Evolutionary conservation across 2,888 invertebrate species (phyloP), one percentile per base, ranked within the genome.

Genomic region (Rhamphomyia laevipes): DNA sequence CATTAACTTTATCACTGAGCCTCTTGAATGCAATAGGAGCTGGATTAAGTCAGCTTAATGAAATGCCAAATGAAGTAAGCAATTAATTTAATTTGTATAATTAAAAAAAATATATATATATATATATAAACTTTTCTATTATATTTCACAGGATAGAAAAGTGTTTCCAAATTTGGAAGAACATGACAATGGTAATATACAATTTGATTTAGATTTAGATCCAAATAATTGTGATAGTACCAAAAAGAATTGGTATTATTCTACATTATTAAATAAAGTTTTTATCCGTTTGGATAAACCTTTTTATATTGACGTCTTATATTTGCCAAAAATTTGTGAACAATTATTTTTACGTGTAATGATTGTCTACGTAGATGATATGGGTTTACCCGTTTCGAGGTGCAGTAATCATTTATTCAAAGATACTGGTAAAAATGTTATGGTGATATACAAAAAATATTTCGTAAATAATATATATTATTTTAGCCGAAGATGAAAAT

Each of bases 291-390:
- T 77, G 63, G 71, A 73, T 27, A 75, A 77, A 49, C 75, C 76
- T 1, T 74, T 84, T 51, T 80, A 83, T 1, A 67, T 86, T 1
- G 71, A 77, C 46, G 79, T 81, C 57, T 73, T 73, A 52, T 18
- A 40, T 18, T 13, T 18, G 12, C 63, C 60, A 0, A 56, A 57
- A 7, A 18, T 18, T 21, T 9, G 3, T 16, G 40, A 40, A 2
- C 23, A 27, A 13, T 18, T 40, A 18, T 68, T 63, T 40, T 63
- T 71, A 2, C 74, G 84, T 2, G 76, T 78, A 0, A 77, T 80
- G 55, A 77, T 83, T 45, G 75, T 82, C 4, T 86, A 75, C 35
- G 75, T 78, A 12, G 80, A 83, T 53, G 76, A 80, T 58, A 71
- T 78, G 2, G 77, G 76, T 53, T 78, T 80, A 44, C 74, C 81